phyloP scores from a whole-genome alignment of 1,140 invertebrate genomes.

The Leptopilina boulardi region DNA sequence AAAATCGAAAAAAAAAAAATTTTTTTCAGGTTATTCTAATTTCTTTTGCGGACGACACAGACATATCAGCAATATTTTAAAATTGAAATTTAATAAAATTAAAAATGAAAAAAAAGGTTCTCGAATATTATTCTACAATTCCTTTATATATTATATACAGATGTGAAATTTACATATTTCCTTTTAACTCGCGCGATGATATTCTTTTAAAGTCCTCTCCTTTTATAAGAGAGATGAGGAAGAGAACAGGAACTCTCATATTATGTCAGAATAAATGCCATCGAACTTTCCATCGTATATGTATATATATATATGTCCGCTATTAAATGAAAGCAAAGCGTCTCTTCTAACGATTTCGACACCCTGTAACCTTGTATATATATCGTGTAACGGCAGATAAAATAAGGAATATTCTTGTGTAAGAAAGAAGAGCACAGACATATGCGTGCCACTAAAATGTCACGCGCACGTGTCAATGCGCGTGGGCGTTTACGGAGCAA shows the following conservation, averaged over 20 bases:
- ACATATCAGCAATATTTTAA: neutral
- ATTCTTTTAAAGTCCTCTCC: neutral
- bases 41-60: neutral
- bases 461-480: neutral
- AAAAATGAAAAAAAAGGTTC: neutral
- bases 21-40: neutral
- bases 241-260: neutral
- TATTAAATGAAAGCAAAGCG: conserved; percentile 24
- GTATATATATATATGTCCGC: neutral
- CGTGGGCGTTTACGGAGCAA: conserved; percentile 16
- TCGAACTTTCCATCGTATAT: conserved; percentile 9
- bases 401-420: conserved; percentile 11
- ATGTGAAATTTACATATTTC: conserved; percentile 15
- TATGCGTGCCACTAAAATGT: neutral
- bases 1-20: too few relatives aligned
- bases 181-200: neutral
- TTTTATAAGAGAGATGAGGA: neutral
- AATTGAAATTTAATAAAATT: neutral
- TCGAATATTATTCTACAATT: neutral
- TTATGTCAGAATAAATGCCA: conserved; percentile 20
- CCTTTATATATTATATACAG: neutral
- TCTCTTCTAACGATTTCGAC: conserved; percentile 18
- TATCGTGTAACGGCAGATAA: conserved; percentile 12
- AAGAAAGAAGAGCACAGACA: neutral
- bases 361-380: neutral